Percentiles rank a stretch among this genome's conserved stretches.
Conservation (phyloP, 2,113 vertebrate species). For the Motacilla alba region DNA sequence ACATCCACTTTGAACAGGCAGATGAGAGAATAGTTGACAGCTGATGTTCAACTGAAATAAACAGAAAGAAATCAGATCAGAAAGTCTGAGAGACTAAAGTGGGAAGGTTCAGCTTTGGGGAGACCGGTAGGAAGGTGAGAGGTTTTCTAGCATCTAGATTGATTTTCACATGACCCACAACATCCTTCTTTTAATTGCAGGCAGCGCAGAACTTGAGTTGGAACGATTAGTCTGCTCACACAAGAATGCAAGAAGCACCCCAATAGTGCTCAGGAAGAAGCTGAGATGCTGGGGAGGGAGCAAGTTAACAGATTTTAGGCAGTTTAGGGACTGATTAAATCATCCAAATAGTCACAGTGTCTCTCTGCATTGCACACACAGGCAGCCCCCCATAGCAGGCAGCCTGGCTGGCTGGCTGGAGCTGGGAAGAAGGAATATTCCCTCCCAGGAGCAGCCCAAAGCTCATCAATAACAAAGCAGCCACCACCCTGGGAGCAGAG, state of each 20-base stretch:
- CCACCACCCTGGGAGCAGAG: background rate
- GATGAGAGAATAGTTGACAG: background rate
- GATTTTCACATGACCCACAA: background rate
- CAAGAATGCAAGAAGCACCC: background rate
- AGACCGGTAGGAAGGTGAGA: background rate
- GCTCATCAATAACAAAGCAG: background rate
- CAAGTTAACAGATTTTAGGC: background rate
- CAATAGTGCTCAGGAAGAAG: background rate
- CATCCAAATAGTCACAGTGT: background rate
- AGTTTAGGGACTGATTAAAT: background rate
- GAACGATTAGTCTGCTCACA: background rate
- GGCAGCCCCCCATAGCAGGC: rapidly evolving
- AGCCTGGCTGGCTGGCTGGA: background rate
- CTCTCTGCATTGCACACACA: background rate
- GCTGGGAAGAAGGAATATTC: background rate
- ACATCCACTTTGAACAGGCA: background rate
- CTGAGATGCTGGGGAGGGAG: background rate
- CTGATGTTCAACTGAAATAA: background rate
- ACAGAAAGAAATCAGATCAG: background rate
- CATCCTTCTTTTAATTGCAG: background rate
- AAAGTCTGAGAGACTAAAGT: background rate
- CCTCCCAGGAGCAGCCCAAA: background rate
- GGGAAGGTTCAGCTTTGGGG: background rate
- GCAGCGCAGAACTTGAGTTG: background rate
- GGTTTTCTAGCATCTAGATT: background rate